Conservation (phyloP, 2,113 vertebrate genomes). For the Bos javanicus region DNA sequence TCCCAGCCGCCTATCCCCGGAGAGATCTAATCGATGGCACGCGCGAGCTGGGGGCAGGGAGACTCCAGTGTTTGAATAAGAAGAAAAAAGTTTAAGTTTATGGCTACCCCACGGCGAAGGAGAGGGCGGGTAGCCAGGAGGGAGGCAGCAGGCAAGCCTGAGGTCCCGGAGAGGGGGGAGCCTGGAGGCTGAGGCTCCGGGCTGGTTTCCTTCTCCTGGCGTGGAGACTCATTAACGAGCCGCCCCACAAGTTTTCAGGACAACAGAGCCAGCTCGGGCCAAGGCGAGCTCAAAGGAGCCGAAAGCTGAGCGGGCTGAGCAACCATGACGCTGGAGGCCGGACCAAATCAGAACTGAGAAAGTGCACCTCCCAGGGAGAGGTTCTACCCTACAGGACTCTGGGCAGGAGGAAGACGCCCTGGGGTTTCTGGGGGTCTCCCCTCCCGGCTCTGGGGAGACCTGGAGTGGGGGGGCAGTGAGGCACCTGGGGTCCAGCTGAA, state of each 20-base stretch:
- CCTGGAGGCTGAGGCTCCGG: constrained; percentile 59
- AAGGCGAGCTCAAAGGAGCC: constrained; percentile 56
- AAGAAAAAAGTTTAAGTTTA: constrained; percentile 59
- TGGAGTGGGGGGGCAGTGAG: not conserved
- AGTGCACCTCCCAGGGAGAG: not conserved
- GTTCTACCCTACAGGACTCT: not conserved
- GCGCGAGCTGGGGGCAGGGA: constrained; percentile 75
- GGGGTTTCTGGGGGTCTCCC: not conserved
- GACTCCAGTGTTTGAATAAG: constrained; percentile 60
- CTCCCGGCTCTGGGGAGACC: not conserved
- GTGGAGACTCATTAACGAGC: constrained; percentile 82
- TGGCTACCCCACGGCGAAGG: not conserved
- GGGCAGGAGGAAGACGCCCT: not conserved
- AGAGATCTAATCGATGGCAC: constrained; percentile 96
- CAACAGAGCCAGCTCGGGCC: constrained; percentile 75
- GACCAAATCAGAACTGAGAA: not conserved
- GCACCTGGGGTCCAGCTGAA: not conserved
- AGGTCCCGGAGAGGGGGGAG: constrained; percentile 59
- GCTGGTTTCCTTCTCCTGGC: constrained; percentile 77
- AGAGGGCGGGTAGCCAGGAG: constrained; percentile 35
- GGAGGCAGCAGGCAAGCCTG: constrained; percentile 56
- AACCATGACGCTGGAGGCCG: not conserved
- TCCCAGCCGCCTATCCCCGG: constrained; percentile 82
- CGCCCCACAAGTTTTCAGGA: constrained; percentile 75
- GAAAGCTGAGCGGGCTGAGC: not conserved